Percentiles rank a stretch among this genome's conserved stretches.
Evolutionary conservation across 2,113 vertebrate genomes (phyloP).

Genomic region (Dasyprocta punctata): DNA sequence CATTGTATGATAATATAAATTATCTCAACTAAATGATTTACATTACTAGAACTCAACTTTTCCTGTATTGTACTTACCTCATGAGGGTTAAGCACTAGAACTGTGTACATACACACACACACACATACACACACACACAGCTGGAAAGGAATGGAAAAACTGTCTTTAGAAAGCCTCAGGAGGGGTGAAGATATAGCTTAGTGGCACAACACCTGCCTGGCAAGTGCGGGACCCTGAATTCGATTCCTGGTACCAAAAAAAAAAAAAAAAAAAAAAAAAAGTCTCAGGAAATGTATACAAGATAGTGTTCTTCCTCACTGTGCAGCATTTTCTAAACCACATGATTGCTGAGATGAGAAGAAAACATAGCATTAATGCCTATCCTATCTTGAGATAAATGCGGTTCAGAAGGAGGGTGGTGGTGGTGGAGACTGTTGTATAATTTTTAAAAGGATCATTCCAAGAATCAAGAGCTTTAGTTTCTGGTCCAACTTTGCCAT

Average conservation of each 20-base stretch:
- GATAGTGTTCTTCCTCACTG: neutral
- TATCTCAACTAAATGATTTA: neutral
- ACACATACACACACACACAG: neutral
- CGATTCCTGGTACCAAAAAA: too few species aligned
- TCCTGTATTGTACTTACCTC: neutral
- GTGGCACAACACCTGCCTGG: too few species aligned
- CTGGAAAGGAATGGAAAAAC: neutral
- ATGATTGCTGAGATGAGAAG: neutral
- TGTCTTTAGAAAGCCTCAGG: neutral
- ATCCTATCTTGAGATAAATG: neutral
- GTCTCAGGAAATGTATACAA: neutral
- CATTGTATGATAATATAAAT: neutral
- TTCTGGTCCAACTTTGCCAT: neutral
- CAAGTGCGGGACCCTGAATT: too few species aligned
- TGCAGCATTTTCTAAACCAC: neutral
- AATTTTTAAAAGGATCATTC: neutral
- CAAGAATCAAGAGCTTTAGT: neutral
- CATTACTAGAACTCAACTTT: conserved; percentile 11
- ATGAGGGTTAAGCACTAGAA: neutral
- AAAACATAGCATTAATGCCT: neutral
- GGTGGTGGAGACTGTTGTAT: neutral
- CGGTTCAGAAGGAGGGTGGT: neutral
- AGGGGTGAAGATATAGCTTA: too few species aligned
- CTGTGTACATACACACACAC: neutral
- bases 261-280: too few species aligned